Conservation (phyloP, 1,140 invertebrate genomes). For the Drosophila tsacasi region DNA sequence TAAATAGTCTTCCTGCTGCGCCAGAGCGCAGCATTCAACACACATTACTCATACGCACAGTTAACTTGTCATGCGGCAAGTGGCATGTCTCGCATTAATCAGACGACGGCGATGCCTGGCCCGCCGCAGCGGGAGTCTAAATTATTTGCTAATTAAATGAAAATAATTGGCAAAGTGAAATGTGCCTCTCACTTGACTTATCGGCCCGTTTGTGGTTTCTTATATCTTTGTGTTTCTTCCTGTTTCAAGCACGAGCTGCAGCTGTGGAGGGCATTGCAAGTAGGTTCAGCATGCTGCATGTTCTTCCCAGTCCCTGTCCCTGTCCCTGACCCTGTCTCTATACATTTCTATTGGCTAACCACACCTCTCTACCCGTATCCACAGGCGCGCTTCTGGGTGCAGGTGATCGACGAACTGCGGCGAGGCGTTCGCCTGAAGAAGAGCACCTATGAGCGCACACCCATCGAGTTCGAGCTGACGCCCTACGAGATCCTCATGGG, state of each 20-base stretch:
- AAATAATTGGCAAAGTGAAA: conserved; percentile 74
- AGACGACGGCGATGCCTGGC: conserved; percentile 20
- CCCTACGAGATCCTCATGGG: conserved; percentile 99
- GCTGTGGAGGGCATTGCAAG: conserved; percentile 91
- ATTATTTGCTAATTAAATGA: conserved; percentile 72
- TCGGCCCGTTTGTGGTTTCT: conserved; percentile 1
- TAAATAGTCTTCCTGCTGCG: conserved; percentile 70
- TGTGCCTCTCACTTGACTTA: conserved; percentile 29
- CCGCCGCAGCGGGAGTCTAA: conserved; percentile 30
- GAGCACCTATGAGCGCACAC: conserved; percentile 89
- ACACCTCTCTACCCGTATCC: conserved; percentile 1
- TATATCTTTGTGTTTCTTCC: conserved; percentile 16
- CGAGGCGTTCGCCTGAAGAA: conserved; percentile 96
- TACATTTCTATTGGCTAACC: neutral
- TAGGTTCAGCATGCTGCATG: conserved; percentile 85
- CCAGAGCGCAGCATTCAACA: conserved; percentile 35
- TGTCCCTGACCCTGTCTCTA: neutral
- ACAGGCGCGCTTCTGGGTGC: conserved; percentile 97
- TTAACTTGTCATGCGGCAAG: conserved; percentile 60
- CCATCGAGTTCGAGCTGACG: conserved; percentile 96
- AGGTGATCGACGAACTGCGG: conserved; percentile 95
- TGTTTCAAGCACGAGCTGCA: conserved; percentile 87
- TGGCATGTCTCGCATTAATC: conserved; percentile 28
- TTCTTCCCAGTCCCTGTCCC: neutral
- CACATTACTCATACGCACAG: conserved; percentile 79